phyloP scores from a whole-genome alignment of 2,113 vertebrate genomes.

The Pitta sordida region DNA sequence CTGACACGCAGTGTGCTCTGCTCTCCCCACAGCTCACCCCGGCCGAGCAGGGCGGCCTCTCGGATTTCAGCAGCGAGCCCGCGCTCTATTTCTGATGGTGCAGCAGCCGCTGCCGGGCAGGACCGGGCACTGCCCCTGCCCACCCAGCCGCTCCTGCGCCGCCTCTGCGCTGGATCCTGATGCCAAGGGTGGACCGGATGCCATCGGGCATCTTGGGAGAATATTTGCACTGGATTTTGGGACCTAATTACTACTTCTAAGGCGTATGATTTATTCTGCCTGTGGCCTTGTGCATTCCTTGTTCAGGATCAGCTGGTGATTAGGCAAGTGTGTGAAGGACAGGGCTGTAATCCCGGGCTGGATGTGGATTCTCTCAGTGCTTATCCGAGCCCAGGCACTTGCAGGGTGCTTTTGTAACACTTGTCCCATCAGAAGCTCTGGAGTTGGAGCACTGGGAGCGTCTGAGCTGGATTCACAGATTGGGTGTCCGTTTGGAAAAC shows the following conservation, averaged over 20 bases:
- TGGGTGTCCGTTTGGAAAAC: not conserved
- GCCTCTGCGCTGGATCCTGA: not conserved
- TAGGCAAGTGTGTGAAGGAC: not conserved
- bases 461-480: not conserved
- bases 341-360: not conserved
- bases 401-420: not conserved
- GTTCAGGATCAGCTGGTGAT: not conserved
- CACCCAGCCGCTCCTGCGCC: not conserved
- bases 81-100: slow-evolving; percentile 91
- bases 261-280: not conserved
- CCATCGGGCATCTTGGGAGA: not conserved
- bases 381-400: not conserved
- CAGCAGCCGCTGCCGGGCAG: slow-evolving; percentile 39
- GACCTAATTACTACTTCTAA: not conserved
- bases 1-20: not conserved
- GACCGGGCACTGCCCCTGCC: not conserved
- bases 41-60: slow-evolving; percentile 82
- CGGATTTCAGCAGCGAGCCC: slow-evolving; percentile 93
- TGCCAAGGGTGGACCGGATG: slow-evolving; percentile 13
- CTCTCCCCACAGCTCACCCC: slow-evolving; percentile 84
- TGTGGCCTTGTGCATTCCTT: slow-evolving; percentile 57
- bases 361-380: not conserved
- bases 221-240: slow-evolving; percentile 52
- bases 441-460: not conserved
- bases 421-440: not conserved